A percentile compares a stretch with the other conserved stretches of the same genome.
These are phyloP conservation scores for Drosophila crucigera DNA, from an alignment of 2,888 invertebrate genomes.

Conservation along the genomic window DNA sequence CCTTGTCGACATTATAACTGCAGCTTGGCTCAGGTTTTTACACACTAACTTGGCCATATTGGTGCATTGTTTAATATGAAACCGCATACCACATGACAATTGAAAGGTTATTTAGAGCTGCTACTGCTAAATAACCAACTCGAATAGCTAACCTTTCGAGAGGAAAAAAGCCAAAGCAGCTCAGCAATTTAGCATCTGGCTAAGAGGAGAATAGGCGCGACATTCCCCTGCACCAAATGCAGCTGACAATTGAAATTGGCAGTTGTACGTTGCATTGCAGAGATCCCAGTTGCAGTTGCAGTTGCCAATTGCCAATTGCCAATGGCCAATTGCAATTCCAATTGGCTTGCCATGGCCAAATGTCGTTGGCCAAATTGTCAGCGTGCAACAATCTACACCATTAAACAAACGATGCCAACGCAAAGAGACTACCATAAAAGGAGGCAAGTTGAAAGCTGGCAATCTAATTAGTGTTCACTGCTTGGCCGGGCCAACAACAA, in stretches of 20 bases:
- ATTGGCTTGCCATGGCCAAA: conserved; percentile 60
- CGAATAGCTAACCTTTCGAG: conserved; percentile 35
- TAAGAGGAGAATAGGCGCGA: conserved; percentile 75
- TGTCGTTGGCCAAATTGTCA: conserved; percentile 72
- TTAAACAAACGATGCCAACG: conserved; percentile 79
- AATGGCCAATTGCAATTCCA: conserved; percentile 37
- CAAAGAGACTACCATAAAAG: conserved; percentile 61
- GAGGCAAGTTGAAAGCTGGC: conserved; percentile 60
- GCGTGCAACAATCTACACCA: conserved; percentile 81
- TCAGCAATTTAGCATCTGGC: conserved; percentile 72
- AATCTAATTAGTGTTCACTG: conserved; percentile 77
- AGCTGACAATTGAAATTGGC: conserved; percentile 62
- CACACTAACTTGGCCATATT: conserved; percentile 1
- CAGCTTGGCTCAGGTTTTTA: not conserved
- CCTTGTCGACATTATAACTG: not conserved
- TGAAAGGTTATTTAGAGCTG: conserved; percentile 46
- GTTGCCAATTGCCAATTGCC: conserved; percentile 8
- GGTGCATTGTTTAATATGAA: conserved; percentile 11
- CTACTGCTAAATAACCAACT: conserved; percentile 37
- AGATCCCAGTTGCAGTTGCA: conserved; percentile 7
- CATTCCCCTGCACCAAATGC: conserved; percentile 73
- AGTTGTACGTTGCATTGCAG: conserved; percentile 10
- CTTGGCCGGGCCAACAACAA: conserved; percentile 41
- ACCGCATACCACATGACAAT: conserved; percentile 38
- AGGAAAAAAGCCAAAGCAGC: not conserved